phyloP scores from a whole-genome alignment of 1,140 invertebrate species.

The Halesus radiatus region DNA sequence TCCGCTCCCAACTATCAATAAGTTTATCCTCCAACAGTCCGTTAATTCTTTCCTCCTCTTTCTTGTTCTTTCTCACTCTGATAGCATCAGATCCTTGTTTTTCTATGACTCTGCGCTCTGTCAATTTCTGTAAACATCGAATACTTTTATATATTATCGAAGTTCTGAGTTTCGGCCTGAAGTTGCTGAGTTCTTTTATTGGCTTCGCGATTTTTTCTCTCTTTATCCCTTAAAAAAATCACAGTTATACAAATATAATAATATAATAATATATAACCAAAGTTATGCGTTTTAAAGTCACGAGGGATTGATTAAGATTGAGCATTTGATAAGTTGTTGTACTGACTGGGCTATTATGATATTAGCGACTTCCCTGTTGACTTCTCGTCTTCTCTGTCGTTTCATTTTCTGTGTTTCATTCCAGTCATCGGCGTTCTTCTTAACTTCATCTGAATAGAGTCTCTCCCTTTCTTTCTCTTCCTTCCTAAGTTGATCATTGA shows the following conservation, averaged over 20 bases:
- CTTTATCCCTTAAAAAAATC: slow-evolving; percentile 57
- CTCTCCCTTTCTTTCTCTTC: slow-evolving; percentile 60
- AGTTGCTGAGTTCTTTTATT: slow-evolving; percentile 63
- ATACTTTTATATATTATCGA: slow-evolving; percentile 59
- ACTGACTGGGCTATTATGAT: slow-evolving; percentile 52
- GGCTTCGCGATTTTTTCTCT: slow-evolving; percentile 61
- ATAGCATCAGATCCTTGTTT: slow-evolving; percentile 60
- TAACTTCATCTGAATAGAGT: slow-evolving; percentile 61
- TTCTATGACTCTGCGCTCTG: slow-evolving; percentile 55
- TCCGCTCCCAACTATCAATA: slow-evolving; percentile 49
- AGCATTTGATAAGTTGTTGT: too few species aligned
- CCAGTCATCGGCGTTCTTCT: slow-evolving; percentile 63
- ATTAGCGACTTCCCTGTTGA: slow-evolving; percentile 47
- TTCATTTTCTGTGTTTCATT: slow-evolving; percentile 59
- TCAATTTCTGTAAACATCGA: slow-evolving; percentile 45
- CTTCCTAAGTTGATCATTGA: slow-evolving; percentile 60
- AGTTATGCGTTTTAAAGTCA: too few species aligned
- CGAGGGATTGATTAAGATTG: too few species aligned
- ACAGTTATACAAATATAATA: too few species aligned
- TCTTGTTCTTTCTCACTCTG: slow-evolving; percentile 20
- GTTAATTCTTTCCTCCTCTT: slow-evolving; percentile 34
- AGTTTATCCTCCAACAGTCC: slow-evolving; percentile 49
- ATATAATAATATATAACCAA: too few species aligned
- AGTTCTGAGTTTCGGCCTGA: slow-evolving; percentile 63
- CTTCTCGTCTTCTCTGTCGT: slow-evolving; percentile 60